phyloP scores from a whole-genome alignment of 64 coral and sea anemone genomes.

The Actinia equina region DNA sequence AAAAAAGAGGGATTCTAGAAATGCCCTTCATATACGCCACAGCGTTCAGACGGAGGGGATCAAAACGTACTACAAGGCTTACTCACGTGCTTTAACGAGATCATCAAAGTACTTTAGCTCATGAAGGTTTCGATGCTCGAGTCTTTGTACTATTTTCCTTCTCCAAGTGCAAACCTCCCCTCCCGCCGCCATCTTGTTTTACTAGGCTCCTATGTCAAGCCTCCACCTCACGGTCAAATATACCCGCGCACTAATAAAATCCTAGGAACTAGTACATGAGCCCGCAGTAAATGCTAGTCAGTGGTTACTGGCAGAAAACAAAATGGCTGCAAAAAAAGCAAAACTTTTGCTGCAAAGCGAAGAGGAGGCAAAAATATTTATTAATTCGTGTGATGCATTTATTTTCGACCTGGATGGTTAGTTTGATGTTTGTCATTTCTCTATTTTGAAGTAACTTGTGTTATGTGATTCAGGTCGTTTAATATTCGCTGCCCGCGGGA shows the following conservation, averaged over 20 bases:
- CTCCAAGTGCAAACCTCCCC: slow-evolving; percentile 76
- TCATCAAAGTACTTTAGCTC: slow-evolving; percentile 73
- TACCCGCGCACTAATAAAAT: background rate
- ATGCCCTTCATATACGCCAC: background rate
- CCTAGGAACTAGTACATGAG: background rate
- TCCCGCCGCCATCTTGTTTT: slow-evolving; percentile 91
- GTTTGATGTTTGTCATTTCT: background rate
- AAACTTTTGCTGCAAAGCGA: slow-evolving; percentile 13
- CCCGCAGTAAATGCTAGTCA: background rate
- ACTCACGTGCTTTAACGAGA: slow-evolving; percentile 90
- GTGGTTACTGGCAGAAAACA: slow-evolving; percentile 12
- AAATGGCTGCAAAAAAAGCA: slow-evolving; percentile 39
- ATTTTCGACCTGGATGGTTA: slow-evolving; percentile 75
- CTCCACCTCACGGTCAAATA: slow-evolving; percentile 2
- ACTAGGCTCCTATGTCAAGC: slow-evolving; percentile 12
- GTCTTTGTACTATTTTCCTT: slow-evolving; percentile 62
- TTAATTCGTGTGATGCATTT: slow-evolving; percentile 60
- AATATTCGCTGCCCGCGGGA: background rate
- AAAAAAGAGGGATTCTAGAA: background rate
- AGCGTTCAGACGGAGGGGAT: background rate
- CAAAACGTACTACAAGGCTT: background rate
- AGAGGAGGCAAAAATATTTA: slow-evolving; percentile 23
- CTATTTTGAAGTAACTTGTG: background rate
- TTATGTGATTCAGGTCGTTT: background rate
- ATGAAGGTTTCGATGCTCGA: slow-evolving; percentile 61